These are phyloP conservation scores for Parnassius glacialis DNA, from an alignment of 2,888 invertebrate genomes.

Conservation along the genomic window DNA sequence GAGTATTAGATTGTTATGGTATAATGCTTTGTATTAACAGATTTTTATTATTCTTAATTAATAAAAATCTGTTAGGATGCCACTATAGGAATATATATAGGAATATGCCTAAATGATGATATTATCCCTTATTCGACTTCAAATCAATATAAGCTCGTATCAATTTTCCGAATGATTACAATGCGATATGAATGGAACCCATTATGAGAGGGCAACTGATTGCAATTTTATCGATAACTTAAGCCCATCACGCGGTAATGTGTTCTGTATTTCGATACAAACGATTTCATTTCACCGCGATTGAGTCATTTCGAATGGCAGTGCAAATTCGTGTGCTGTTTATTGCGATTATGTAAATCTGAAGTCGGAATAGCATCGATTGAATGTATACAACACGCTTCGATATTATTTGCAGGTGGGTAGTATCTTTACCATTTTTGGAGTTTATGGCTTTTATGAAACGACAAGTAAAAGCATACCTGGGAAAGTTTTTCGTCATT, in stretches of 20 bases:
- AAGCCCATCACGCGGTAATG: background rate
- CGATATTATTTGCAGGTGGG: background rate
- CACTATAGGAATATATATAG: no score
- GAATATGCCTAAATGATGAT: no score
- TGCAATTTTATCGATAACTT: slow-evolving; percentile 4
- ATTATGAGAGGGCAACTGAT: background rate
- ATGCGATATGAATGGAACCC: background rate
- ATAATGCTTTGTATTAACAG: no score
- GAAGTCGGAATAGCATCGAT: background rate
- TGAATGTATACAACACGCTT: background rate
- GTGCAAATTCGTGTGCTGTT: background rate
- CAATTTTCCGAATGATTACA: background rate
- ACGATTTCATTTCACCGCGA: background rate
- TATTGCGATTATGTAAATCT: background rate
- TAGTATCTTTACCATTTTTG: no score
- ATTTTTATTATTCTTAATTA: no score
- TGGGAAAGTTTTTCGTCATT: no score
- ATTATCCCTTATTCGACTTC: background rate
- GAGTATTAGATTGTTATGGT: no score
- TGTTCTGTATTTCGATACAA: background rate
- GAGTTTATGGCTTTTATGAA: no score
- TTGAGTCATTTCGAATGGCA: background rate
- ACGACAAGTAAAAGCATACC: no score
- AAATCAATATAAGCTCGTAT: background rate
- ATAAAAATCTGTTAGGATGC: no score